phyloP scores from a whole-genome alignment of 2,888 invertebrate genomes.

The Noctua comes region DNA sequence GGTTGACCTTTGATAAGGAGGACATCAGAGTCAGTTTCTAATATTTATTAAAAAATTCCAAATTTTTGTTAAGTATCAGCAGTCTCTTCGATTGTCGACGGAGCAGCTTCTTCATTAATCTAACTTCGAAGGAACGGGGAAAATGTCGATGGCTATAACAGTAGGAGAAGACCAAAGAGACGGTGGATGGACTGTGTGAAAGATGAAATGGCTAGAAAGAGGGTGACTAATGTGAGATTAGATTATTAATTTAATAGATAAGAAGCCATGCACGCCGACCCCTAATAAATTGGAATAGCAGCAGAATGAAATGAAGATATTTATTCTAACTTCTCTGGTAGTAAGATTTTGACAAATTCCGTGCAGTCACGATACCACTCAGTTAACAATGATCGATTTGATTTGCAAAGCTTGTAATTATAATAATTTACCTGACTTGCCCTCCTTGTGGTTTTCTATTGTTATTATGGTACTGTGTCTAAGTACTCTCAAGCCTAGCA shows the following conservation, averaged over 20 bases:
- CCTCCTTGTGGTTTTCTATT: conserved; percentile 43
- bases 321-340: not conserved
- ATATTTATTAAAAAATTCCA: no score
- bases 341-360: not conserved
- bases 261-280: not conserved
- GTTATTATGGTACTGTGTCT: conserved; percentile 18
- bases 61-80: not conserved
- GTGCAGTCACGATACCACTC: conserved; percentile 4
- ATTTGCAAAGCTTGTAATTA: conserved; percentile 37
- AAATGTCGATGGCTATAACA: not conserved
- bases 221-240: not conserved
- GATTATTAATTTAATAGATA: not conserved
- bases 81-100: not conserved
- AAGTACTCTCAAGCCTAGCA: not conserved
- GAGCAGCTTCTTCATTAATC: not conserved
- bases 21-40: not conserved
- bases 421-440: conserved; percentile 21
- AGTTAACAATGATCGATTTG: conserved; percentile 32
- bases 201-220: no score
- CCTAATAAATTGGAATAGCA: not conserved
- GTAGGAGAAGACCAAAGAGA: not conserved
- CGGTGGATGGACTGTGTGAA: not conserved
- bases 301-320: not conserved
- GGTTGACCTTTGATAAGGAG: not conserved
- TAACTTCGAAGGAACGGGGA: not conserved